A percentile compares a stretch with the other conserved stretches of the same genome.
Conservation (phyloP, 2,113 vertebrate species). For the Hippolais icterina region DNA sequence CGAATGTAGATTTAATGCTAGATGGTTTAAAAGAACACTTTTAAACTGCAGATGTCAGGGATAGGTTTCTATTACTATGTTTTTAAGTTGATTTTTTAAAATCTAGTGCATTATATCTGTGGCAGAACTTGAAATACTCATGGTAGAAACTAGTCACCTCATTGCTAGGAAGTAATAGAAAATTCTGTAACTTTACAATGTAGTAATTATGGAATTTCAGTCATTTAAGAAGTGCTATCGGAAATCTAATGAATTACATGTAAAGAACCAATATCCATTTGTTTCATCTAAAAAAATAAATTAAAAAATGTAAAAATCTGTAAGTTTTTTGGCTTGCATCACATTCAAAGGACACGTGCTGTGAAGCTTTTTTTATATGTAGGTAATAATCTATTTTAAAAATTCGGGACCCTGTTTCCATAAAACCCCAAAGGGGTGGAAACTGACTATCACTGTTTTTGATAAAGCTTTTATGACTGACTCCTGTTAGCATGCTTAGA, state of each 20-base stretch:
- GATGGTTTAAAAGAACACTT: constrained; percentile 15
- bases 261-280: constrained; percentile 54
- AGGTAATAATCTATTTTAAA: background rate
- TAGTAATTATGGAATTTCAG: background rate
- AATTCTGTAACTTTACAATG: background rate
- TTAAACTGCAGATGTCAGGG: background rate
- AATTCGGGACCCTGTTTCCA: background rate
- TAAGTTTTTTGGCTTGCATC: background rate
- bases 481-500: background rate
- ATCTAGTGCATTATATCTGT: constrained; percentile 29
- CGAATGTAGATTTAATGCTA: constrained; percentile 9
- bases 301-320: background rate
- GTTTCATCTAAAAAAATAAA: constrained; percentile 3
- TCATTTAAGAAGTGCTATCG: constrained; percentile 8
- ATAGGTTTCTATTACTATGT: background rate
- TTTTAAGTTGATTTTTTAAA: background rate
- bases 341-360: background rate
- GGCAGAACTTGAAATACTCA: constrained; percentile 37
- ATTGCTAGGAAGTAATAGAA: background rate
- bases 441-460: background rate
- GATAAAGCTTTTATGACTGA: background rate
- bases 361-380: background rate
- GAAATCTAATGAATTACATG: background rate
- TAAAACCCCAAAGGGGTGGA: background rate
- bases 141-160: background rate